A percentile compares a stretch with the other conserved stretches of the same genome.
Conservation (phyloP, 2,888 invertebrate species). For the Deilephila elpenor region DNA sequence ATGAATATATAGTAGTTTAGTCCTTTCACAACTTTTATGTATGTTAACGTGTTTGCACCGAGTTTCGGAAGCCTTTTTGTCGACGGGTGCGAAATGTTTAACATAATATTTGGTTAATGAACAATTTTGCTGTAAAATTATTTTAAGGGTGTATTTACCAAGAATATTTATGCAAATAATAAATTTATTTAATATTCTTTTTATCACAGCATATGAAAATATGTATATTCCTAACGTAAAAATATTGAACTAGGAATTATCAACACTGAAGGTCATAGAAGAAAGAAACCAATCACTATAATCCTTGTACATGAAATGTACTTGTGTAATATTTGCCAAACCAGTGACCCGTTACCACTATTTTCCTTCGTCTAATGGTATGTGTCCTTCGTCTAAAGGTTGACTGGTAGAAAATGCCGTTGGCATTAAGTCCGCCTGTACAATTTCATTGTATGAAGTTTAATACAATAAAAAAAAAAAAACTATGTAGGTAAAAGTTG, state of each 20-base stretch:
- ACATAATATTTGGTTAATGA: neutral
- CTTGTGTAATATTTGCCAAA: neutral
- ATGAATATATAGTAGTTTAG: constrained; percentile 33
- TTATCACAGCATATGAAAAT: too few relatives aligned
- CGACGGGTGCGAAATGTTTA: neutral
- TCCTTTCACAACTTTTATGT: constrained; percentile 28
- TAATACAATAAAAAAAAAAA: too few relatives aligned
- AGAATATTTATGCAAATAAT: too few relatives aligned
- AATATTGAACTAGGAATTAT: too few relatives aligned
- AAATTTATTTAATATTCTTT: too few relatives aligned
- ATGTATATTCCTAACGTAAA: too few relatives aligned
- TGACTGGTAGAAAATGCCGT: too few relatives aligned
- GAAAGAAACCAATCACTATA: neutral
- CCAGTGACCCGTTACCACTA: neutral
- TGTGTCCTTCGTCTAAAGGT: too few relatives aligned
- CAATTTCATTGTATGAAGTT: too few relatives aligned
- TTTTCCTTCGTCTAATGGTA: constrained; percentile 1
- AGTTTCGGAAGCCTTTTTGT: constrained; percentile 20
- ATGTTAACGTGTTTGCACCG: constrained; percentile 26
- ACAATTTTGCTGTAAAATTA: neutral
- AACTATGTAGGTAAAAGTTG: neutral
- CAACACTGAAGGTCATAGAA: too few relatives aligned
- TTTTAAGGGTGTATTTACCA: too few relatives aligned
- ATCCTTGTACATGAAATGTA: neutral
- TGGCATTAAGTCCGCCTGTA: too few relatives aligned